Base-by-base conservation (phyloP, 2,113 vertebrate genomes). In the Synodontis membranacea region DNA sequence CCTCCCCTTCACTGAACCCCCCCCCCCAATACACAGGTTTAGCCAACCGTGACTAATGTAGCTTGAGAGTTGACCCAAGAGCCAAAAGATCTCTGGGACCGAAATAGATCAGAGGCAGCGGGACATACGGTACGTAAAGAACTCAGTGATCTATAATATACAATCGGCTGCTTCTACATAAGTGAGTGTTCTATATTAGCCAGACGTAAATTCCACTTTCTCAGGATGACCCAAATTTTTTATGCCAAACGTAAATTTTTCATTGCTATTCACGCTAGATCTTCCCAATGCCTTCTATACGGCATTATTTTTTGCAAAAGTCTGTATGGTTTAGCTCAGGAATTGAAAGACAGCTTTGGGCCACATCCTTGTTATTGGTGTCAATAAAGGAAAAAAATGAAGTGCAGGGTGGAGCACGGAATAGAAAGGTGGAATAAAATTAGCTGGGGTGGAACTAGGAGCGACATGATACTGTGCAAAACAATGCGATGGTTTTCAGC, bases 1-100 rank as follows among this genome's bases (percentile, higher is more conserved):
- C 42, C 84, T 74, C 60, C 37, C 54, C 86, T 64, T 79, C 19
- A 21, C 60, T 76, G 72, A 48, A 74, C 9, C 28, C 8, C 19
- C 74, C 34, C 12, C 50, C 25, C 31, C 70, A 52, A 48, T 46
- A 76, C n/a, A 83, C 7, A 31, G 17, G 46, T 52, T 81, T 78
- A 62, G 42, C 86, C 84, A 86, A 44, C 83, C 62, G 7, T 78
- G 52, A 68, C 83, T 87, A 89, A 83, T 82, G 68, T 23, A 37
- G 34, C 79, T 70, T 31, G 62, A 76, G 82, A 76, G 72, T 31
- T 34, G 31, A 74, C 37, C 37, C 23, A 25, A 34, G 37, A 66
- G 66, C 23, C 46, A 34, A 28, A 10, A 56, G 44, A 85, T 80
- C 62, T 83, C 37, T 79, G 66, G 48, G 74, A 79, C 79, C 44